phyloP scores from a whole-genome alignment of 1,140 invertebrate species.

The Dreissena polymorpha region DNA sequence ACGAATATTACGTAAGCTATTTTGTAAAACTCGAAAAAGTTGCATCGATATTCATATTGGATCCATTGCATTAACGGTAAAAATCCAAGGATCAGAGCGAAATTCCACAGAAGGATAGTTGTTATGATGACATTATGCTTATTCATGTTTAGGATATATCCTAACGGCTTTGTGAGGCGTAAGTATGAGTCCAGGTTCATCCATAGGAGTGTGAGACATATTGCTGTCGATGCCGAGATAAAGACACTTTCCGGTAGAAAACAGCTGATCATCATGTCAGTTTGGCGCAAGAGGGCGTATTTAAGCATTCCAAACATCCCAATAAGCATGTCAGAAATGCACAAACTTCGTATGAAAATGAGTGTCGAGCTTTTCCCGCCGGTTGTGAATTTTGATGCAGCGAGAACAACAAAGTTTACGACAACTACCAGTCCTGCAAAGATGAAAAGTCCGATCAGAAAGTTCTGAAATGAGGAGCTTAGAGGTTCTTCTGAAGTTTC shows the following conservation, averaged over 20 bases:
- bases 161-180: constrained; percentile 61
- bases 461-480: too few species aligned
- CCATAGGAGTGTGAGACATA: constrained; percentile 61
- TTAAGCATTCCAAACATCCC: constrained; percentile 72
- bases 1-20: constrained; percentile 61
- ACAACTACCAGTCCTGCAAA: constrained; percentile 54
- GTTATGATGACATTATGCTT: constrained; percentile 68
- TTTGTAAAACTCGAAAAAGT: constrained; percentile 64
- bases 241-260: constrained; percentile 76
- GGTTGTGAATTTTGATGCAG: constrained; percentile 65
- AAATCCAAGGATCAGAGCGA: constrained; percentile 72
- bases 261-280: constrained; percentile 65
- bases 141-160: constrained; percentile 59
- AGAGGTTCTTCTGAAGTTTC: too few species aligned
- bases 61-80: constrained; percentile 71
- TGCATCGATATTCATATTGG: constrained; percentile 35
- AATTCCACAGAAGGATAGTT: constrained; percentile 71
- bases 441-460: constrained; percentile 25
- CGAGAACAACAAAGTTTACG: constrained; percentile 55
- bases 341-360: constrained; percentile 70
- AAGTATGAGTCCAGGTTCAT: constrained; percentile 69
- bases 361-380: constrained; percentile 67
- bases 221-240: constrained; percentile 65
- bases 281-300: constrained; percentile 59
- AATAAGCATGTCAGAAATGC: constrained; percentile 65